Conservation (phyloP, 2,888 invertebrate genomes). For the Cremastinae sp. region DNA sequence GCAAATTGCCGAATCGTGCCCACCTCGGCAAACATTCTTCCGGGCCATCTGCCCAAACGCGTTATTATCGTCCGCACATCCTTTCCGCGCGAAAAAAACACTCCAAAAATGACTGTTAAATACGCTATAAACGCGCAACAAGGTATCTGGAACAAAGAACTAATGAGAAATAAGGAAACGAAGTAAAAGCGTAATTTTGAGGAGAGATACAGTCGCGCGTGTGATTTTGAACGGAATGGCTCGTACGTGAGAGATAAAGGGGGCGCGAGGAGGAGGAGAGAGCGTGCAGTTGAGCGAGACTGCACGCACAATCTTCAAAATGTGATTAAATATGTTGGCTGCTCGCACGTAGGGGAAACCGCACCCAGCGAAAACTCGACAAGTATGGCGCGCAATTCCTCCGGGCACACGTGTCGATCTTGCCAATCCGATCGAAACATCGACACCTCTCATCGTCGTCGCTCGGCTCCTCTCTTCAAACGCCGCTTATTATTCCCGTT, state of each 20-base stretch:
- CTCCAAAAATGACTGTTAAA: too few species aligned
- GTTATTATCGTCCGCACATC: too few species aligned
- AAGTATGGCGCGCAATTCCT: neutral
- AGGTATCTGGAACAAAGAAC: too few species aligned
- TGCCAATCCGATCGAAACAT: conserved; percentile 51
- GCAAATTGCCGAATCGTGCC: conserved; percentile 46
- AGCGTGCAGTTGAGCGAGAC: conserved; percentile 32
- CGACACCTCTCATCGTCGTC: conserved; percentile 58
- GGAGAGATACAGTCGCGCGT: neutral
- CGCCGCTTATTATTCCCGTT: conserved; percentile 7
- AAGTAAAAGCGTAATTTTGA: neutral
- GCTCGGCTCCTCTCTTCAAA: conserved; percentile 5
- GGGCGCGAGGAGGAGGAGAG: neutral
- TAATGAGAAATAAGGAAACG: neutral
- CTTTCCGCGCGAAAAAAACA: too few species aligned
- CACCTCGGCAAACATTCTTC: conserved; percentile 13
- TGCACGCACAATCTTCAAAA: conserved; percentile 50
- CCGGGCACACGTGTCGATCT: conserved; percentile 51
- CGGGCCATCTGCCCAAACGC: conserved; percentile 13
- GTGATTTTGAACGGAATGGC: conserved; percentile 7
- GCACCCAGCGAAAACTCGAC: conserved; percentile 26
- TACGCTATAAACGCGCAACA: too few species aligned
- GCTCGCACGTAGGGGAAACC: conserved; percentile 46
- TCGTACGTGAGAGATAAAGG: conserved; percentile 2
- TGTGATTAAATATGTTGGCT: conserved; percentile 57